These are phyloP conservation scores for Drosophila serrata DNA, from an alignment of 1,140 invertebrate species.

Conservation along the genomic window DNA sequence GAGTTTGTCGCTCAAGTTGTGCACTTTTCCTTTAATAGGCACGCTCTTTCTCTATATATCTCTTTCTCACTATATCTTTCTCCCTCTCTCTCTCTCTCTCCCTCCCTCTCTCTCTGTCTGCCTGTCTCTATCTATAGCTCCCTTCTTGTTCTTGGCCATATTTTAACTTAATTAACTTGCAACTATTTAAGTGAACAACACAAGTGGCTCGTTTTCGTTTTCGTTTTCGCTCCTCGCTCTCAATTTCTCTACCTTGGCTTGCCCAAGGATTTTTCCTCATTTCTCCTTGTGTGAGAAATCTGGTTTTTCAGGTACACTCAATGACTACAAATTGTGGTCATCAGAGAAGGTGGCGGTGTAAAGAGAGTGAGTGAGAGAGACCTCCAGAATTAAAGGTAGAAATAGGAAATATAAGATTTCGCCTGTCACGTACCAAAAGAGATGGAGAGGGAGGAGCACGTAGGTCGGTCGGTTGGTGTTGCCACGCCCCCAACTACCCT, in stretches of 20 bases:
- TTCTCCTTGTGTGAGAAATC: slow-evolving; percentile 49
- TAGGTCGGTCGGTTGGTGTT: slow-evolving; percentile 17
- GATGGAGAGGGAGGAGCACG: slow-evolving; percentile 21
- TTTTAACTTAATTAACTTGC: slow-evolving; percentile 78
- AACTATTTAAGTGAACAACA: slow-evolving; percentile 75
- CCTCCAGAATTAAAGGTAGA: slow-evolving; percentile 45
- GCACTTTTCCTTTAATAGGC: slow-evolving; percentile 58
- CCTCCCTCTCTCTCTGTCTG: too few relatives aligned
- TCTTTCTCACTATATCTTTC: too few relatives aligned
- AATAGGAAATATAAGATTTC: slow-evolving; percentile 52
- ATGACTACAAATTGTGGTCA: slow-evolving; percentile 76
- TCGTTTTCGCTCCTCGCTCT: slow-evolving; percentile 5
- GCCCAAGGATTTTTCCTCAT: slow-evolving; percentile 35
- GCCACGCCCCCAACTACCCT: too few relatives aligned
- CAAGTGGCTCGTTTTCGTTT: slow-evolving; percentile 62
- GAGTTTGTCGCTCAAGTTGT: slow-evolving; percentile 59
- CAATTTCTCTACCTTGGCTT: neutral
- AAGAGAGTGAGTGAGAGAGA: neutral
- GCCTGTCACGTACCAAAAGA: slow-evolving; percentile 38
- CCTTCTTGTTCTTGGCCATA: slow-evolving; percentile 41
- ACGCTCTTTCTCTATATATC: slow-evolving; percentile 14
- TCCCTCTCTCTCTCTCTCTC: neutral
- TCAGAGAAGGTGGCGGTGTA: slow-evolving; percentile 34
- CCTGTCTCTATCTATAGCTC: neutral
- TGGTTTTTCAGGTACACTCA: slow-evolving; percentile 56